These are phyloP conservation scores for Charanyca ferruginea DNA, from an alignment of 2,888 invertebrate species.

Conservation along the genomic window DNA sequence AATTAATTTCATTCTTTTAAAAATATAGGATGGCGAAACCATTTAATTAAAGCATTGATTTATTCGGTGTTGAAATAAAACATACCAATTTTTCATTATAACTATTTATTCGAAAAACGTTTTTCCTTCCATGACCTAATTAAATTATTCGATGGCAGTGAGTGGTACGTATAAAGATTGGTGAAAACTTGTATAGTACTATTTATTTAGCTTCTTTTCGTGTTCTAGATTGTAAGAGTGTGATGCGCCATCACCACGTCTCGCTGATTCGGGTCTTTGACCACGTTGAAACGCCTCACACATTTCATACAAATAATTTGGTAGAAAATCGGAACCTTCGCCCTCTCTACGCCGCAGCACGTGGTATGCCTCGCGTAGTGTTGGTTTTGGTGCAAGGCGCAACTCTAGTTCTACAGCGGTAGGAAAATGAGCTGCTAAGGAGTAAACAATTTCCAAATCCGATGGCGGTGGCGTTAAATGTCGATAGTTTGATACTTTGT, in stretches of 20 bases:
- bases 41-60: slow-evolving; percentile 20
- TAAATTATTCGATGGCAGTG: slow-evolving; percentile 60
- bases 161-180: slow-evolving; percentile 43
- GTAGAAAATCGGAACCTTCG: slow-evolving; percentile 84
- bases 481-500: slow-evolving; percentile 87
- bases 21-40: slow-evolving; percentile 19
- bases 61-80: slow-evolving; percentile 50
- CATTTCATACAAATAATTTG: slow-evolving; percentile 89
- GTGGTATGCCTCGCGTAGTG: slow-evolving; percentile 86
- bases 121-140: slow-evolving; percentile 31
- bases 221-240: slow-evolving; percentile 68
- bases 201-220: slow-evolving; percentile 72
- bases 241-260: slow-evolving; percentile 75
- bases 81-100: slow-evolving; percentile 21
- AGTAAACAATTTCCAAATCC: slow-evolving; percentile 88
- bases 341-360: slow-evolving; percentile 87
- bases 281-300: slow-evolving; percentile 88
- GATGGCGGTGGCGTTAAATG: slow-evolving; percentile 87
- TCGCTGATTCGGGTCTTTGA: slow-evolving; percentile 81
- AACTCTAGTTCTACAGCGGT: slow-evolving; percentile 87
- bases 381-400: slow-evolving; percentile 86
- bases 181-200: slow-evolving; percentile 49
- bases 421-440: slow-evolving; percentile 87
- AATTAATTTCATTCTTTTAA: slow-evolving; percentile 12
- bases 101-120: slow-evolving; percentile 56